A percentile compares a stretch with the other conserved stretches of the same genome.
These are phyloP conservation scores for Coelopa pilipes DNA, from an alignment of 2,888 invertebrate genomes.

Conservation along the genomic window DNA sequence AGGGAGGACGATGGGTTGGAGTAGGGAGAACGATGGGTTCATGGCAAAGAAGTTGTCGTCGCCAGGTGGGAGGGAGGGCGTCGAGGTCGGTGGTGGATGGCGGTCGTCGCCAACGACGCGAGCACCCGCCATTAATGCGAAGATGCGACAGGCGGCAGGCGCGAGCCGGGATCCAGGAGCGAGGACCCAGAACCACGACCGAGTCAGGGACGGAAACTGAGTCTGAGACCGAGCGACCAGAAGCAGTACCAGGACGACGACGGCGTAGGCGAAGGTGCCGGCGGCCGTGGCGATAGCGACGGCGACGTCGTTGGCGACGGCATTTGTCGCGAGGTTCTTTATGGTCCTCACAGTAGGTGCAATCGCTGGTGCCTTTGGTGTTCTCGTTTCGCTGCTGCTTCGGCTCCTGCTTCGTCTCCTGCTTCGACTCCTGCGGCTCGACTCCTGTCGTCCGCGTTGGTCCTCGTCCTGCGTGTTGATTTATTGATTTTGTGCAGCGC, in stretches of 20 bases:
- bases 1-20: no score
- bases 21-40: no score
- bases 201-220: no score
- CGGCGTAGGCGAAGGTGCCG: background rate
- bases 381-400: background rate
- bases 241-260: no score
- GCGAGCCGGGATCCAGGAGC: no score
- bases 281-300: background rate
- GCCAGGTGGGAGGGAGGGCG: background rate
- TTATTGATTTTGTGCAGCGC: constrained; percentile 60
- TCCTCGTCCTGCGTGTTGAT: constrained; percentile 51
- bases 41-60: no score
- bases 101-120: background rate
- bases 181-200: no score
- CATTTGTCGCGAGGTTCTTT: no score
- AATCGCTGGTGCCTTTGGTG: background rate
- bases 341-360: background rate
- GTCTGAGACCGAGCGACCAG: no score
- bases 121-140: no score
- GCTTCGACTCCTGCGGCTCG: background rate
- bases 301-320: background rate
- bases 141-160: no score
- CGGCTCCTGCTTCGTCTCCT: background rate
- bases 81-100: background rate
- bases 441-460: background rate